Conservation (phyloP, 2,888 invertebrate genomes). For the Amiota mariae region DNA sequence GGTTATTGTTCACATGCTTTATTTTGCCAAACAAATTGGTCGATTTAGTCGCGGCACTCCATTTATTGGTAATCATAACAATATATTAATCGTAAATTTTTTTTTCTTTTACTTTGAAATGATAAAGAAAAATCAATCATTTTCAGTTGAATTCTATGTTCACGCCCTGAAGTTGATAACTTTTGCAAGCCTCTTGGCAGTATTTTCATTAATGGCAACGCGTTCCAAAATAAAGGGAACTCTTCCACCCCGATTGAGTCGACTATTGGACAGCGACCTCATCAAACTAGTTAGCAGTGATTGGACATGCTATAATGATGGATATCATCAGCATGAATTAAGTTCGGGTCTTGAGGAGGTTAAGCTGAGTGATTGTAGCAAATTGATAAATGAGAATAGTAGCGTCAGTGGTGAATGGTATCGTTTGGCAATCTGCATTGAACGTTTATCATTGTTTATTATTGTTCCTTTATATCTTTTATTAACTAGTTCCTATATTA, state of each 20-base stretch:
- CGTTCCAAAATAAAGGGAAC: conserved; percentile 46
- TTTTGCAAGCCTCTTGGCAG: conserved; percentile 74
- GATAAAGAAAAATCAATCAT: conserved; percentile 31
- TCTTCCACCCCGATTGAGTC: conserved; percentile 44
- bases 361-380: conserved; percentile 52
- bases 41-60: conserved; percentile 71
- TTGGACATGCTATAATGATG: conserved; percentile 8
- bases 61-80: conserved; percentile 63
- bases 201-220: conserved; percentile 71
- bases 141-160: conserved; percentile 76
- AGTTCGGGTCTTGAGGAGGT: conserved; percentile 49
- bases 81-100: background rate
- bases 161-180: conserved; percentile 75
- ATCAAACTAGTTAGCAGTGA: conserved; percentile 27
- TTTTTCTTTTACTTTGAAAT: background rate
- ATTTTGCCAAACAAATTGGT: conserved; percentile 75
- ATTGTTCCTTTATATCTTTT: conserved; percentile 44
- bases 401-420: conserved; percentile 51
- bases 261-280: conserved; percentile 44
- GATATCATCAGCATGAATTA: conserved; percentile 39
- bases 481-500: conserved; percentile 41
- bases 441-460: conserved; percentile 47
- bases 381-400: conserved; percentile 45
- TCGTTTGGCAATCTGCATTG: conserved; percentile 49
- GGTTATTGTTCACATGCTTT: conserved; percentile 76